Base-by-base conservation (phyloP, 2,888 invertebrate species). In the Heliothis peltigera region DNA sequence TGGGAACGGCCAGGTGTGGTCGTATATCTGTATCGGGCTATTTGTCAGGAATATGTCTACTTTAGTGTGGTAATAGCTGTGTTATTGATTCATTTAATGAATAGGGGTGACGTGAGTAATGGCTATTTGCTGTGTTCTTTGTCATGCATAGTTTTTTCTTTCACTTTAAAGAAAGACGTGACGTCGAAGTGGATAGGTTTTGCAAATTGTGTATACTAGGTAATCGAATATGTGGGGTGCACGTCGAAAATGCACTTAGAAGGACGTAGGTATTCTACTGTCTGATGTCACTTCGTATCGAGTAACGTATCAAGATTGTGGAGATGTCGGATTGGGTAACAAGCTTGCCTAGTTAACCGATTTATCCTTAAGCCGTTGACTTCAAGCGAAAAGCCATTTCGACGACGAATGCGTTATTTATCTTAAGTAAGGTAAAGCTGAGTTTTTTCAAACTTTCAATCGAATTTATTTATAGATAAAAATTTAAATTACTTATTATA, bases 1-100 rank as follows among this genome's bases (percentile, higher is more conserved):
- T 73, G 81, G 52, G 80, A 79, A 72, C 19, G 15, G 17, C 55
- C 81, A 77, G 66, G 53, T 77, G 80, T 21, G 42, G 12, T 7
- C 22, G 61, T 22, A n/a, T 28, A 48, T 59, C 55, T 56, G 65
- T 43, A 53, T 43, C 53, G 42, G 55, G 68, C 61, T 65, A 62
- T 69, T 70, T 55, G 65, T 68, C 25, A 47, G 55, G 59, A 75
- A 75, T 66, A 69, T 60, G 76, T 76, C 68, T 69, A n/a, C 49
- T 58, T 70, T 74, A 74, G 51, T 35, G 18, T 6, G n/a, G 53
- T 60, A 61, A 71, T 65, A 44, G 47, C 54, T 59, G 49, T 22
- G 44, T 43, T 63, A 77, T 74, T 67, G 77, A 67, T 72, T 72
- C 53, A 22, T 47, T 18, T 17, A 32, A 28, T 22, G 52, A 53